Percentiles rank a stretch among this genome's conserved stretches.
Conservation (phyloP, 2,113 vertebrate genomes). For the Nanger granti region DNA sequence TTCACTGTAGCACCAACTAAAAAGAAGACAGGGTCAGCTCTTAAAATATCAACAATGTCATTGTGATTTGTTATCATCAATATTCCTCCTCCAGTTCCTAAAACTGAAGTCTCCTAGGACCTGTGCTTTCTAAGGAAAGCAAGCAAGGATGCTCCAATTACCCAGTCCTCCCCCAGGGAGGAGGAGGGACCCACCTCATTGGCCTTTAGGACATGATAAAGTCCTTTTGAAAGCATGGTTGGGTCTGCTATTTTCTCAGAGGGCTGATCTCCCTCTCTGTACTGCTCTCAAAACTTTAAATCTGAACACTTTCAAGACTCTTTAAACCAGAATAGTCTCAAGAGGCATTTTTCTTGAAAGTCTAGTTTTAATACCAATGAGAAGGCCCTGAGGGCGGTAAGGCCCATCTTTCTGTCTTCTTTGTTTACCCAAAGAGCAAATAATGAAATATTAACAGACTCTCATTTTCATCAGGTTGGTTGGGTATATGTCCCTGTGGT, state of each 20-base stretch:
- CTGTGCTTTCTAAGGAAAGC: background rate
- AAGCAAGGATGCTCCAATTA: accelerated
- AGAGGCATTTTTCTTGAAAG: background rate
- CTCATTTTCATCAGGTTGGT: background rate
- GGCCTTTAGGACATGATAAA: background rate
- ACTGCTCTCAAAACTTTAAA: background rate
- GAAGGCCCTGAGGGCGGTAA: background rate
- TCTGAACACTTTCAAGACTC: background rate
- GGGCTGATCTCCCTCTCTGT: background rate
- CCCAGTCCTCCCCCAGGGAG: background rate
- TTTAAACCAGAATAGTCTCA: background rate
- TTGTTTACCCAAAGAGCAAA: background rate
- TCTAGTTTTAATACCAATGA: background rate
- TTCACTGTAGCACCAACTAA: background rate
- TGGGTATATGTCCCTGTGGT: background rate
- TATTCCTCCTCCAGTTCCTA: background rate
- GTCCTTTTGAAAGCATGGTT: background rate
- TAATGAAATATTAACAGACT: background rate
- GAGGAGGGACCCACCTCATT: accelerated
- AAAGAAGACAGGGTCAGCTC: background rate
- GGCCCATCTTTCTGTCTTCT: background rate
- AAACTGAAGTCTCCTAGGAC: background rate
- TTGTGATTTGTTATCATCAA: background rate
- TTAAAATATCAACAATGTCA: accelerated
- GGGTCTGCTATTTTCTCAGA: background rate